Evolutionary conservation across 2,113 vertebrate species (phyloP).

Genomic region (Nannospalax galili): DNA sequence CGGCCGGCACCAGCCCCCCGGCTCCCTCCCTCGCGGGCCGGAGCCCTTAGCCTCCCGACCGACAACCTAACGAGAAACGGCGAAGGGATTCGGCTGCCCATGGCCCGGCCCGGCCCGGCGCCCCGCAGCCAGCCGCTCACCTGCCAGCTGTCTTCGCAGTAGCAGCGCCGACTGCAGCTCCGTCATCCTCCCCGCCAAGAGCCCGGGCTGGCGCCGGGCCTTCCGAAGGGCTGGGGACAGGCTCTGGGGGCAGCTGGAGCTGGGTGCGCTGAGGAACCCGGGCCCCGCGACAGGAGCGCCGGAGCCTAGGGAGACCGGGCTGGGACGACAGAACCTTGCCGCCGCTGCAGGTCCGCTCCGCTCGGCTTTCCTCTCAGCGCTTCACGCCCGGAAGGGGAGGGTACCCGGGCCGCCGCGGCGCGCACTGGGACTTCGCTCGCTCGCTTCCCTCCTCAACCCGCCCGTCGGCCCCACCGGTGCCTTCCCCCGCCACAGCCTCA

Average conservation of each 20-base stretch:
- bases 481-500: slow-evolving; percentile 67
- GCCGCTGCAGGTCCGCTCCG: slow-evolving; percentile 37
- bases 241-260: slow-evolving; percentile 73
- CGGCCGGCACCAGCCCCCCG: background rate
- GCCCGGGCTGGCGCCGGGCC: slow-evolving; percentile 74
- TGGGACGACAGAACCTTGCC: slow-evolving; percentile 34
- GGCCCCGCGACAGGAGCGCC: slow-evolving; percentile 69
- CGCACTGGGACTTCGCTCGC: slow-evolving; percentile 76
- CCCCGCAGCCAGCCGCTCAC: slow-evolving; percentile 84
- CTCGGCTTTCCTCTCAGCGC: slow-evolving; percentile 63
- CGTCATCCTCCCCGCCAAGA: slow-evolving; percentile 90
- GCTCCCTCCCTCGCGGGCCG: slow-evolving; percentile 17
- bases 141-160: slow-evolving; percentile 98
- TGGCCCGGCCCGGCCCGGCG: slow-evolving; percentile 54
- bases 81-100: background rate
- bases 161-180: slow-evolving; percentile 97
- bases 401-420: slow-evolving; percentile 75
- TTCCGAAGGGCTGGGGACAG: slow-evolving; percentile 65
- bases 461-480: slow-evolving; percentile 70
- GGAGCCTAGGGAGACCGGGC: slow-evolving; percentile 62
- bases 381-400: slow-evolving; percentile 80
- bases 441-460: slow-evolving; percentile 70
- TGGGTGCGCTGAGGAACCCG: slow-evolving; percentile 65
- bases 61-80: background rate
- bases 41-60: background rate